Base-by-base conservation (phyloP, 2,797 vertebrate species). In the Sciurus vulgaris region DNA sequence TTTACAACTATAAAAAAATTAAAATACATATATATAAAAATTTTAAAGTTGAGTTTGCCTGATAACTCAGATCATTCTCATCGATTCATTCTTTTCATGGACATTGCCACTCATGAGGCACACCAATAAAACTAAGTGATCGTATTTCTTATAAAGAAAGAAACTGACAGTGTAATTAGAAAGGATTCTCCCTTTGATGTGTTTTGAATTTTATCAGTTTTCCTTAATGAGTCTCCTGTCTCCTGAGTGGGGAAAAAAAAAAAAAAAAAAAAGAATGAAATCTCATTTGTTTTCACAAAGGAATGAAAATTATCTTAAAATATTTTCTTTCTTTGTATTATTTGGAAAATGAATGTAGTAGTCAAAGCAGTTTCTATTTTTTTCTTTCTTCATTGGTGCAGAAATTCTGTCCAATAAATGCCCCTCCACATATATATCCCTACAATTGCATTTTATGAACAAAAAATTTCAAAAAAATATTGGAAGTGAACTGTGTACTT, bases 181-280 rank as follows among this genome's bases (percentile, higher is more conserved):
- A 41, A 54, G 33, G 33, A 94, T 85, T 96, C 61, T 70, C 51
- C 12, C 86, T 95, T 65, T 76, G 61, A 92, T 73, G 41, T 87
- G 77, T 87, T 84, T 86, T 93, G 84, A 95, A 96, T 92, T 74
- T 94, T 96, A 90, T 90, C 91, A 79, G 26, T 93, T 93, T 97
- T 89, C 35, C 35, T 88, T 94, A 94, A 91, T 93, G 73, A 94
- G 65, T 49, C 54, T 69, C 7, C 51, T 95, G 47, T 96, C 81
- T 95, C 84, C 72, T 78, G 44, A 94, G 54, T 18, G 33, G 70
- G 3, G 35, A 69, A 15, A 92, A 18, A 86, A 38, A 38, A 38
- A 38, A 63, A 92, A 91, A 85, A 38, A 38, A 38, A 63, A 92
- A 91, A 85, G 18, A 1, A 91, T 83, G 44, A 51, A 90, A 90